Evolutionary conservation across 2,888 invertebrate species (phyloP).

Genomic region (Trichopoda pennipes): DNA sequence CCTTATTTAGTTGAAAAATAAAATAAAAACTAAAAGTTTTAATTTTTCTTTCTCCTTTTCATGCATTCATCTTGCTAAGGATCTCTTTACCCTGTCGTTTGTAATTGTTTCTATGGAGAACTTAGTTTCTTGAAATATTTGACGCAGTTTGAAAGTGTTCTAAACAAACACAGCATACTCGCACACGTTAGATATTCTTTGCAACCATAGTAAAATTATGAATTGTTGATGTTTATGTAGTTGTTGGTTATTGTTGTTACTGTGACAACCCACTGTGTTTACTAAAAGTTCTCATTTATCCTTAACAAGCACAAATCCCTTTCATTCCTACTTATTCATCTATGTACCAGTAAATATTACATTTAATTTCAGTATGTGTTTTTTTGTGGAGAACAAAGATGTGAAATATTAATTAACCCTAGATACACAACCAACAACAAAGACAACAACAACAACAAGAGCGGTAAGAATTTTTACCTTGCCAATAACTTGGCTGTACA

Average conservation of each 20-base stretch:
- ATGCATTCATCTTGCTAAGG: slow-evolving; percentile 4
- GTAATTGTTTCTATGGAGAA: slow-evolving; percentile 37
- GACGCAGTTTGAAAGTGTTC: slow-evolving; percentile 30
- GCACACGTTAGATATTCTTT: neutral
- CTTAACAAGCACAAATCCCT: slow-evolving; percentile 27
- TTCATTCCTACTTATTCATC: slow-evolving; percentile 12
- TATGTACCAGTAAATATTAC: slow-evolving; percentile 3
- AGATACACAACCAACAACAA: slow-evolving; percentile 9
- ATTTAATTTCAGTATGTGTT: slow-evolving; percentile 19
- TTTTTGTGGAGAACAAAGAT: slow-evolving; percentile 20
- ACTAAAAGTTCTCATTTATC: slow-evolving; percentile 46
- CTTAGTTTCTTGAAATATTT: slow-evolving; percentile 38
- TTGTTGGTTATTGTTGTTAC: slow-evolving; percentile 26
- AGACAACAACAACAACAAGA: neutral
- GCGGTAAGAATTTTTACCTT: slow-evolving; percentile 15
- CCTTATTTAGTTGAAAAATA: slow-evolving; percentile 40
- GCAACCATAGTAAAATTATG: slow-evolving; percentile 44
- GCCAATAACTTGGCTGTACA: slow-evolving; percentile 32
- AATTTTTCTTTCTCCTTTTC: neutral
- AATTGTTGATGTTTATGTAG: slow-evolving; percentile 28
- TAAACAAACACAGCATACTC: neutral
- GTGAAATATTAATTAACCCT: slow-evolving; percentile 66
- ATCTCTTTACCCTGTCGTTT: neutral
- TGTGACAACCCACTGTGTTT: slow-evolving; percentile 48
- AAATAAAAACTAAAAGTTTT: slow-evolving; percentile 18